phyloP scores from a whole-genome alignment of 2,113 vertebrate genomes.

The Rhinopithecus roxellana region DNA sequence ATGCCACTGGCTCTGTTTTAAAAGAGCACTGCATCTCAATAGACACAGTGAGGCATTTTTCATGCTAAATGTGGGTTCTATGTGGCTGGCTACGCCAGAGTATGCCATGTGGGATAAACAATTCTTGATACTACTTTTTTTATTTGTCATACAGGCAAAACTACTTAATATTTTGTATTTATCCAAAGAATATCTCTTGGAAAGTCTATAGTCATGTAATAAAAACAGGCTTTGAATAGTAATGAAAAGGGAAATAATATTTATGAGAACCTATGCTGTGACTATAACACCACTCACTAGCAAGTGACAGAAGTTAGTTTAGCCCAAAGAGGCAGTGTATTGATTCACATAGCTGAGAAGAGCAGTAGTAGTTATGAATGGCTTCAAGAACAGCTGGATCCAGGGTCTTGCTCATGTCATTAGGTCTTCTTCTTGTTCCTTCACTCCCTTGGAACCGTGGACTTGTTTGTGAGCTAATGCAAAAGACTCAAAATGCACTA shows the following conservation, averaged over 20 bases:
- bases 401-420: background rate
- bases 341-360: background rate
- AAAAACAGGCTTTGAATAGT: background rate
- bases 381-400: background rate
- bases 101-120: accelerated
- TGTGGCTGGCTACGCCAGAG: background rate
- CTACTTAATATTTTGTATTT: background rate
- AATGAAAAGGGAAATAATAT: background rate
- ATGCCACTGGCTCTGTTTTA: constrained; percentile 33
- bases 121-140: background rate
- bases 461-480: background rate
- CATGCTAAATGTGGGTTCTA: background rate
- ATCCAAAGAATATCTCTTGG: background rate
- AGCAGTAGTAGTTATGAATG: background rate
- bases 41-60: background rate
- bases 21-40: constrained; percentile 25
- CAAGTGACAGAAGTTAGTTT: background rate
- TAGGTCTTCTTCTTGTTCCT: background rate
- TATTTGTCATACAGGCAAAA: background rate
- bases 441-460: background rate
- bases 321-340: background rate
- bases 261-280: background rate
- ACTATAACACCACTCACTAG: background rate
- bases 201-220: background rate
- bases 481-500: background rate